Conservation (phyloP, 2,797 vertebrate genomes). For the Sebastes glaucus region DNA sequence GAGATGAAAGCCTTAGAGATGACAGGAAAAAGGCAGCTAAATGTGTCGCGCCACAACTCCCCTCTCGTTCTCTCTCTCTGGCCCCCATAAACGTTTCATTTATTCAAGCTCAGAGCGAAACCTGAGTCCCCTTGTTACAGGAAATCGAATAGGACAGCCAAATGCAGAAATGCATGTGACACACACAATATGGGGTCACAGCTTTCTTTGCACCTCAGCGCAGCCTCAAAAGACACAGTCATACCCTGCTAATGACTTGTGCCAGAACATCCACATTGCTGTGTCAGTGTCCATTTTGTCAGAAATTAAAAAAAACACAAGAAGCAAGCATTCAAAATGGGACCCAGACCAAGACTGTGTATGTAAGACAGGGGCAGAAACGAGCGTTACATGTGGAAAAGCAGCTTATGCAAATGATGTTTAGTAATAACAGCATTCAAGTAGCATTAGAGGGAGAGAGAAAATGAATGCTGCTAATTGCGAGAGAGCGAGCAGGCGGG, state of each 20-base stretch:
- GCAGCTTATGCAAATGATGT: conserved; percentile 76
- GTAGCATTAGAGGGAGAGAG: conserved; percentile 57
- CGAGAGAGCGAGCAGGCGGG: conserved; percentile 47
- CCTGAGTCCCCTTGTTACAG: conserved; percentile 7
- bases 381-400: conserved; percentile 66
- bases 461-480: conserved; percentile 69
- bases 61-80: conserved; percentile 10
- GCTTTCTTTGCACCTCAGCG: conserved; percentile 45
- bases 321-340: conserved; percentile 38
- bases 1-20: conserved; percentile 60
- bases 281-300: conserved; percentile 50
- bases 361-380: conserved; percentile 52
- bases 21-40: conserved; percentile 54
- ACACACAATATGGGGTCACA: conserved; percentile 46
- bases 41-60: conserved; percentile 48
- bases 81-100: conserved; percentile 55
- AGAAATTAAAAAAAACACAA: conserved; percentile 1
- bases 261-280: conserved; percentile 24
- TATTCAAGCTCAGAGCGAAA: conserved; percentile 58
- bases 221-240: conserved; percentile 37
- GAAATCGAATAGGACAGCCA: conserved; percentile 30
- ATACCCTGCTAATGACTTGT: conserved; percentile 32
- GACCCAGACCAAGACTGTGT: conserved; percentile 37
- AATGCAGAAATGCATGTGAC: conserved; percentile 42
- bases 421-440: conserved; percentile 72